Evolutionary conservation across 2,797 vertebrate genomes (phyloP).

Genomic region (Pyrocephalus nanus): DNA sequence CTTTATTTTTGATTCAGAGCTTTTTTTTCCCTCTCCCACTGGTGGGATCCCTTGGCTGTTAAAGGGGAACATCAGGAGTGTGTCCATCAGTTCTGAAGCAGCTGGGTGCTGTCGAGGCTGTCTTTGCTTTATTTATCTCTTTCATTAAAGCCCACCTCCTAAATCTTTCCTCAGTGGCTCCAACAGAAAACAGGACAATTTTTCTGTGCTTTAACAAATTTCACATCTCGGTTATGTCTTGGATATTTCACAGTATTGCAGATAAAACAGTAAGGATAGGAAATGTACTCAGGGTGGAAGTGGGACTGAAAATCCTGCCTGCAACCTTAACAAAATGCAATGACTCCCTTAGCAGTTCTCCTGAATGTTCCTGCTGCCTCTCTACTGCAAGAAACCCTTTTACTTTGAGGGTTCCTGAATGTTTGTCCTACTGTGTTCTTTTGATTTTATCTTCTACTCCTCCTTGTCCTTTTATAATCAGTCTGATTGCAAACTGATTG

Average conservation of each 20-base stretch:
- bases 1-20: neutral
- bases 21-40: neutral
- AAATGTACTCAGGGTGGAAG: neutral
- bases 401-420: neutral
- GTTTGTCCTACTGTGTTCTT: neutral
- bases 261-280: neutral
- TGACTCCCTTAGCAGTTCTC: neutral
- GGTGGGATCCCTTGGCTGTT: neutral
- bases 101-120: neutral
- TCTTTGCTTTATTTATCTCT: neutral
- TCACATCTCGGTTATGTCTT: neutral
- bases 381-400: neutral
- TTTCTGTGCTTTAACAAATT: neutral
- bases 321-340: neutral
- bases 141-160: neutral
- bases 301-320: neutral
- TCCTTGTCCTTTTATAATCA: conserved; percentile 47
- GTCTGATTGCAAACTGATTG: conserved; percentile 66
- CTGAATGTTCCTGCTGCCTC: neutral
- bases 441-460: conserved; percentile 24
- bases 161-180: neutral
- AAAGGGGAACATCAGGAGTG: neutral
- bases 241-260: neutral
- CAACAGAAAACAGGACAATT: neutral
- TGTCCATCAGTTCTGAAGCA: neutral